Conservation (phyloP, 2,797 vertebrate genomes). For the Typhlichthys eigenmanni region DNA sequence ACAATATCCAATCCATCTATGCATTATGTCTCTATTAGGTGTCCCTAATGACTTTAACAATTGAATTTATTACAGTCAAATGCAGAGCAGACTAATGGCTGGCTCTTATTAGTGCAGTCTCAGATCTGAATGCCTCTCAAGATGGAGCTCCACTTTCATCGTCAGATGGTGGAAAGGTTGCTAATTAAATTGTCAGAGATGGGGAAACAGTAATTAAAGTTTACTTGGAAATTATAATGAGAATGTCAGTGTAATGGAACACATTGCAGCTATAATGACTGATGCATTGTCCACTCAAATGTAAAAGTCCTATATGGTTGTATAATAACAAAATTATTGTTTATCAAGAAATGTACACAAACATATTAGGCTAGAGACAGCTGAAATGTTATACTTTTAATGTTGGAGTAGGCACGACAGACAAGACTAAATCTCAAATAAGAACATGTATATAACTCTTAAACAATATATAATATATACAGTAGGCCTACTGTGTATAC, state of each 20-base stretch:
- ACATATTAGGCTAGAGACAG: too few relatives aligned
- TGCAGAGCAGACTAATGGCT: slow-evolving; percentile 36
- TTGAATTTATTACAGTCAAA: slow-evolving; percentile 45
- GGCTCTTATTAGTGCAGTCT: slow-evolving; percentile 40
- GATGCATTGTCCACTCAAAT: not conserved
- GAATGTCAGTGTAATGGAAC: slow-evolving; percentile 11
- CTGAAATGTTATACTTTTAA: too few relatives aligned
- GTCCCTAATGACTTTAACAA: slow-evolving; percentile 44
- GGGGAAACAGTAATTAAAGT: slow-evolving; percentile 37
- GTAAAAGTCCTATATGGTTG: not conserved
- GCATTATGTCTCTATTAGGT: slow-evolving; percentile 21
- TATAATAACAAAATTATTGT: too few relatives aligned
- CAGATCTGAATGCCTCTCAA: slow-evolving; percentile 37
- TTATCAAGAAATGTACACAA: too few relatives aligned
- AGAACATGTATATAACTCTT: too few relatives aligned
- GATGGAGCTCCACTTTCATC: slow-evolving; percentile 42
- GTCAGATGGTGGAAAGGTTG: slow-evolving; percentile 37
- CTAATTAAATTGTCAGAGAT: slow-evolving; percentile 53
- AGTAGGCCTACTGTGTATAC: not conserved
- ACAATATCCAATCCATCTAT: slow-evolving; percentile 40
- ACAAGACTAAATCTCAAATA: too few relatives aligned
- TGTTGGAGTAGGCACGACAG: too few relatives aligned
- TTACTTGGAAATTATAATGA: slow-evolving; percentile 28
- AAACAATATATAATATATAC: too few relatives aligned
- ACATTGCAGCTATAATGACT: slow-evolving; percentile 13